Conservation (phyloP, 2,113 vertebrate genomes). For the Ia io region DNA sequence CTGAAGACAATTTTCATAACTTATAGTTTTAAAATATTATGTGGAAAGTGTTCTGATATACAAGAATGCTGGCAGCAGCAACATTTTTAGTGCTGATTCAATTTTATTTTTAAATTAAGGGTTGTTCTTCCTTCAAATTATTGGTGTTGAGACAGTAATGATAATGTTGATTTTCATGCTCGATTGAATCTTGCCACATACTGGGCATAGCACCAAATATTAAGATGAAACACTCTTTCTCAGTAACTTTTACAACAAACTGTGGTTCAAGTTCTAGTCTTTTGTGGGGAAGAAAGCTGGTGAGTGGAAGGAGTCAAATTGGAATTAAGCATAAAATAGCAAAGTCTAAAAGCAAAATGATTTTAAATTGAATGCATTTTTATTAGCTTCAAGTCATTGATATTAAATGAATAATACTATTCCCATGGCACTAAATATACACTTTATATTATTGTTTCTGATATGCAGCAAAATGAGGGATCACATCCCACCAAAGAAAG, state of each 20-base stretch:
- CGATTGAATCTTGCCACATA: constrained; percentile 12
- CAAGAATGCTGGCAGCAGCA: constrained; percentile 4
- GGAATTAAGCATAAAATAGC: neutral
- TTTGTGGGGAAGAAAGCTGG: neutral
- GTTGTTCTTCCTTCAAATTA: constrained; percentile 58
- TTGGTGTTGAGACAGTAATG: constrained; percentile 56
- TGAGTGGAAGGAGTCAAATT: neutral
- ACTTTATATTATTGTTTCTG: constrained; percentile 11
- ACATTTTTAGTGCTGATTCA: constrained; percentile 39
- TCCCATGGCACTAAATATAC: neutral
- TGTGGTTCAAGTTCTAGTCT: neutral
- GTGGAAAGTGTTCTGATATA: constrained; percentile 8
- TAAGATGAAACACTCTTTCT: neutral
- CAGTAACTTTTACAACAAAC: neutral
- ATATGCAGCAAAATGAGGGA: neutral
- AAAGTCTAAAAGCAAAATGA: constrained; percentile 1
- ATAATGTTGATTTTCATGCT: constrained; percentile 50
- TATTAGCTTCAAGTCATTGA: neutral
- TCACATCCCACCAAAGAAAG: neutral
- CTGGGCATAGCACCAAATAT: constrained; percentile 43
- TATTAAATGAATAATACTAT: neutral
- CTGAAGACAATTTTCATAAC: neutral
- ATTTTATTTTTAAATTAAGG: constrained; percentile 71
- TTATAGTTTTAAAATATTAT: constrained; percentile 8
- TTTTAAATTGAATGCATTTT: neutral